These are phyloP conservation scores for Hymenopus coronatus DNA, from an alignment of 2,888 invertebrate genomes.

Conservation along the genomic window DNA sequence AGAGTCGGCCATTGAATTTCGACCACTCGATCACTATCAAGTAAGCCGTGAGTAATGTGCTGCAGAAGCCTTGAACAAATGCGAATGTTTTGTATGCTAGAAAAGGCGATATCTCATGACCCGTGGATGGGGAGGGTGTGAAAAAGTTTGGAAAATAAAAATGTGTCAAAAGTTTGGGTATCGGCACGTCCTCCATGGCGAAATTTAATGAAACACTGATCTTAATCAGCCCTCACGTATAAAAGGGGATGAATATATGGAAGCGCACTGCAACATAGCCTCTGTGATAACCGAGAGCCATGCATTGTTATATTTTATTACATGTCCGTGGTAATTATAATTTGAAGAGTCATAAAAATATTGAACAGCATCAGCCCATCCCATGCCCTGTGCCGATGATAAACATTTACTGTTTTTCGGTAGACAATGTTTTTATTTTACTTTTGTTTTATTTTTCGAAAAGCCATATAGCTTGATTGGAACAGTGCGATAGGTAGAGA, in stretches of 20 bases:
- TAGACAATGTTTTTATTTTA: slow-evolving; percentile 19
- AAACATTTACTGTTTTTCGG: slow-evolving; percentile 24
- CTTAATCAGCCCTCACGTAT: neutral
- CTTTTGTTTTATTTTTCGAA: slow-evolving; percentile 13
- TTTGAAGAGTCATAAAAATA: slow-evolving; percentile 28
- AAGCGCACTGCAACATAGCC: neutral
- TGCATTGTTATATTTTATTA: slow-evolving; percentile 15
- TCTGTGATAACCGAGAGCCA: slow-evolving; percentile 4
- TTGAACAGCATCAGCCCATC: slow-evolving; percentile 9
- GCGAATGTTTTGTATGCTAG: neutral
- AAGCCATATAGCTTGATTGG: slow-evolving; percentile 21
- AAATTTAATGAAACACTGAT: slow-evolving; percentile 5
- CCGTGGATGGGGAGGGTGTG: neutral
- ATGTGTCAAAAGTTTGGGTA: neutral
- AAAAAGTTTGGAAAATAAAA: neutral
- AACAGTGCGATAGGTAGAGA: slow-evolving; percentile 17
- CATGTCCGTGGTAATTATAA: slow-evolving; percentile 25
- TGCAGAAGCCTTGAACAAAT: neutral
- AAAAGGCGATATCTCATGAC: neutral
- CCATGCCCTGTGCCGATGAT: slow-evolving; percentile 2
- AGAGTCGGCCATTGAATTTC: neutral
- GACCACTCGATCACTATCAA: neutral
- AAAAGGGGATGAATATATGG: slow-evolving; percentile 4
- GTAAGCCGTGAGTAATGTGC: neutral
- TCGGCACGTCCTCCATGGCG: neutral